Evolutionary conservation across 2,113 vertebrate species (phyloP), one percentile per base, ranked within the genome.

Genomic region (Myocastor coypus): DNA sequence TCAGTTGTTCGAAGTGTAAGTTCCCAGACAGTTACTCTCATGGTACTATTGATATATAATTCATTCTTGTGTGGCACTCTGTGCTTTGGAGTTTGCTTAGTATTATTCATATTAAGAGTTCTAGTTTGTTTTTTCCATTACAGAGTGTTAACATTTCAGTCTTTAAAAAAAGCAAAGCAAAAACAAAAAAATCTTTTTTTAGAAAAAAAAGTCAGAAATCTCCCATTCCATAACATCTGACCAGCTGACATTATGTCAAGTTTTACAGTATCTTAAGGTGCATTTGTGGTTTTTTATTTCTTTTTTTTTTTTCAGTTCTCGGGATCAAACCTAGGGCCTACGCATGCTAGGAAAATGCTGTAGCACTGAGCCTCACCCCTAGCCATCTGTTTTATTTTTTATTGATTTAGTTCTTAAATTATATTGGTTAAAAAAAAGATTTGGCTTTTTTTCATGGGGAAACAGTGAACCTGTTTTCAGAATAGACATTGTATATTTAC

Each of bases 331-430:
- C 46, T n/a, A 55, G 80, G 86, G n/a, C 59, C 10, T 40, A 83
- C 42, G 46, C 66, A 40, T 64, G n/a, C 92, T 73, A 46, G 46
- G 46, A 46, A 46, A 46, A 46, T 46, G 46, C 46, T 46, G 46
- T 46, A 46, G 5, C 46, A 46, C 46, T 46, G 46, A 46, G 46
- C 46, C 46, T 46, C 46, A 83, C 34, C n/a, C 26, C n/a, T n/a
- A 42, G 57, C 28, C 40, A 26, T 14, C 3, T 77, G 37, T 68
- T 52, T 97, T 94, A 71, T 77, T 22, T 84, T 96, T 97, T 87
- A 97, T 88, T 96, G 89, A 59, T 92, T 98, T n/a, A n/a, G n/a
- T n/a, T 98, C 95, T 96, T 98, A 87, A 89, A 95, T 98, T 97
- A 11, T 97, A 96, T 97, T 90, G 94, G 37, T 96, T 1, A 50